A percentile compares a stretch with the other conserved stretches of the same genome.
phyloP scores from a whole-genome alignment of 2,888 invertebrate genomes.

The Sylvicola cinctus region DNA sequence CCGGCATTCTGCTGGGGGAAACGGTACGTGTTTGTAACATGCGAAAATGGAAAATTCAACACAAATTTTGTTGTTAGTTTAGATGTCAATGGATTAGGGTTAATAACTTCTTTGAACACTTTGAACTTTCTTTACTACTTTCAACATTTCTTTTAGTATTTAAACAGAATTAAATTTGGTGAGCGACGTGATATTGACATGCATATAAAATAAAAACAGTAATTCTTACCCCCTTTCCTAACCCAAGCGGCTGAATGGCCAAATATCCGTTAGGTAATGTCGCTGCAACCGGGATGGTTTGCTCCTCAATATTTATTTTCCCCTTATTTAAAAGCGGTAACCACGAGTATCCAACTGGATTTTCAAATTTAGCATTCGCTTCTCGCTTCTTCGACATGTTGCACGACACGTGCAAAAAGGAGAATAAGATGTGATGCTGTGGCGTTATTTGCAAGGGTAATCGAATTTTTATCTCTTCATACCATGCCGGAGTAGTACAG shows the following conservation, averaged over 20 bases:
- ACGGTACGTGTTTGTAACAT: constrained; percentile 8
- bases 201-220: not conserved
- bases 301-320: constrained; percentile 64
- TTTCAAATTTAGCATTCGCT: constrained; percentile 43
- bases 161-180: no score
- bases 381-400: constrained; percentile 64
- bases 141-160: no score
- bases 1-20: constrained; percentile 49
- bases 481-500: constrained; percentile 72
- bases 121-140: no score
- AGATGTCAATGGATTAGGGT: not conserved
- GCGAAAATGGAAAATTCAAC: not conserved
- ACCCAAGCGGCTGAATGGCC: constrained; percentile 69
- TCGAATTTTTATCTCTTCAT: constrained; percentile 82
- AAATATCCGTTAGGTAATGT: constrained; percentile 79
- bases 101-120: no score
- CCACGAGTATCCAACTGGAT: constrained; percentile 89
- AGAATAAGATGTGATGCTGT: constrained; percentile 83
- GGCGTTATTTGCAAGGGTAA: constrained; percentile 68
- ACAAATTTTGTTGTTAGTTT: not conserved
- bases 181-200: not conserved
- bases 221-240: constrained; percentile 68
- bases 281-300: constrained; percentile 67
- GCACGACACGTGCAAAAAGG: constrained; percentile 90
- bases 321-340: constrained; percentile 67